Evolutionary conservation across 2,113 vertebrate species (phyloP), one percentile per base, ranked within the genome.

Genomic region (Sciurus niger): DNA sequence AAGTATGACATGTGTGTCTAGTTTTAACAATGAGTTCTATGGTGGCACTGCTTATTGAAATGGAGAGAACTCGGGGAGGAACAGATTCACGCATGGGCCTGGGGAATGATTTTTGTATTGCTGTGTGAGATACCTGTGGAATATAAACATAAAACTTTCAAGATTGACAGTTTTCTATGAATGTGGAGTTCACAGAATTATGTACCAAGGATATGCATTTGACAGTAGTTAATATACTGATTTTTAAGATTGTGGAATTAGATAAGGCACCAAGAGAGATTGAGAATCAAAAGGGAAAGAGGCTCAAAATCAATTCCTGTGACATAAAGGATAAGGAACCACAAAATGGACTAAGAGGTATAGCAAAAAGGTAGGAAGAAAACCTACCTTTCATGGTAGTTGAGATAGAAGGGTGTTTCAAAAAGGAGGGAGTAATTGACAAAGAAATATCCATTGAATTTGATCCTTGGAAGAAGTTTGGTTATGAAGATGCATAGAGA

Each of bases 391-490:
- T 77, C 32, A 28, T 80, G 3, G 37, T 1, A 82, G 10, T 90
- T 84, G 53, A 93, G 60, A 91, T 10, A 86, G 30, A 92, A 84
- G 8, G 58, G 0, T 89, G 10, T 84, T 91, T 96, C 43, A 83
- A 67, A 70, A 40, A 93, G 0, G 30, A 53, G 8, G 28, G 10
- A 40, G 5, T 51, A 95, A 51, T 68, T 89, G 7, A 89, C 58
- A 30, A 84, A 18, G 28, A 85, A 91, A 46, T 74, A 85, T n/a
- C 9, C 18, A 76, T 8, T 86, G 34, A 78, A 89, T 86, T 91
- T 73, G n/a, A 91, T 12, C 8, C 14, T 11, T 92, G 84, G 79
- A 60, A 95, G 68, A 88, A 89, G 46, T 68, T 73, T 90, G 51
- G 6, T 78, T 90, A 80, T 48, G 17, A 87, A 80, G 67, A n/a